Evolutionary conservation across 2,888 invertebrate species (phyloP).

Genomic region (Chromoteleia sp.): DNA sequence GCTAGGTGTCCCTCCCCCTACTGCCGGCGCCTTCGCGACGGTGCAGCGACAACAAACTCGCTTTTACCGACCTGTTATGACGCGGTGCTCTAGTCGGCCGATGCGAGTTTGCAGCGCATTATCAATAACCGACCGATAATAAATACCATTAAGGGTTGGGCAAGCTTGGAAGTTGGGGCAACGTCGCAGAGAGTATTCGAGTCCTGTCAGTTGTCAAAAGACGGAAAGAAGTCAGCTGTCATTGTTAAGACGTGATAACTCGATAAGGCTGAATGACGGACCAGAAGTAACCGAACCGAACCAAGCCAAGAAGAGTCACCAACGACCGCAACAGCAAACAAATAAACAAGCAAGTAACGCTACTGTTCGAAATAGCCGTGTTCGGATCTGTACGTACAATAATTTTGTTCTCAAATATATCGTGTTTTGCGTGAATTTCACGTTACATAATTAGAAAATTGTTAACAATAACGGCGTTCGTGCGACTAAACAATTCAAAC

Average conservation of each 20-base stretch:
- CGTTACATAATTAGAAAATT: too few species aligned
- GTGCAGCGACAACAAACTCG: too few species aligned
- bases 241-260: slow-evolving; percentile 3
- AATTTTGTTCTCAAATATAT: too few species aligned
- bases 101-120: slow-evolving; percentile 9
- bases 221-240: slow-evolving; percentile 16
- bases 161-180: slow-evolving; percentile 11
- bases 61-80: not conserved
- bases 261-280: slow-evolving; percentile 47
- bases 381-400: too few species aligned
- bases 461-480: too few species aligned
- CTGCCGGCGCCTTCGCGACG: too few species aligned
- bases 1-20: too few species aligned
- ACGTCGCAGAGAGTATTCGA: slow-evolving; percentile 25
- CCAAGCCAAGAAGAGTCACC: slow-evolving; percentile 5
- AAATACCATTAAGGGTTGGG: slow-evolving; percentile 37
- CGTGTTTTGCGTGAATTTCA: too few species aligned
- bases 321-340: not conserved
- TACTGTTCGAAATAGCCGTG: not conserved
- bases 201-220: slow-evolving; percentile 17
- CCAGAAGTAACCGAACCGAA: slow-evolving; percentile 8
- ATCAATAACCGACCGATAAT: slow-evolving; percentile 35
- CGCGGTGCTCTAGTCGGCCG: not conserved
- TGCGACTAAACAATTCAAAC: too few species aligned
- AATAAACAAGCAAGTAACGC: slow-evolving; percentile 26